Conservation (phyloP, 2,888 invertebrate genomes). For the Synanthedon andrenaeformis region DNA sequence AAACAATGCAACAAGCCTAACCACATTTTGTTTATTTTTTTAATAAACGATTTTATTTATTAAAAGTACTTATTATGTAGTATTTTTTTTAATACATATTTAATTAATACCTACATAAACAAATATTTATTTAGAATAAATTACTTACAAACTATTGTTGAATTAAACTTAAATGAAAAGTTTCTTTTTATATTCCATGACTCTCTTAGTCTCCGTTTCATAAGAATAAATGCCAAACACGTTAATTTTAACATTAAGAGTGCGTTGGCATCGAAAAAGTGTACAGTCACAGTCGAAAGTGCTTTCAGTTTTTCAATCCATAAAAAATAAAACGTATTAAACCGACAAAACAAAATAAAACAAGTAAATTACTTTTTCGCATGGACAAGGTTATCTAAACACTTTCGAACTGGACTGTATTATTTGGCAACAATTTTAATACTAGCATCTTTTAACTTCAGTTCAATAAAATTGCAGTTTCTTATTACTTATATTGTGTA, state of each 20-base stretch:
- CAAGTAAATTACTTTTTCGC: no score
- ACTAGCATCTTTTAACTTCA: conserved; percentile 18
- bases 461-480: conserved; percentile 19
- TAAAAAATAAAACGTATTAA: conserved; percentile 1
- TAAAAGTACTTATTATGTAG: no score
- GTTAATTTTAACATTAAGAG: conserved; percentile 13
- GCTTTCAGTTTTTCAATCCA: conserved; percentile 7
- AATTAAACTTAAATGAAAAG: not conserved
- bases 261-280: conserved; percentile 23
- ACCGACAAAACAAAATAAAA: no score
- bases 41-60: no score
- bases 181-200: not conserved
- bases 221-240: conserved; percentile 37
- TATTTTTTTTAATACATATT: no score
- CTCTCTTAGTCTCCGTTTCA: conserved; percentile 23
- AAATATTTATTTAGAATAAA: not conserved
- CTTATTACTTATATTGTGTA: conserved; percentile 9
- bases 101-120: no score
- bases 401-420: conserved; percentile 11
- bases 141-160: not conserved
- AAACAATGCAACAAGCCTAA: no score
- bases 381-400: not conserved
- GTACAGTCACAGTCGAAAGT: conserved; percentile 23
- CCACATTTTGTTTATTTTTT: no score
- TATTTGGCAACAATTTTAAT: conserved; percentile 35